These are phyloP conservation scores for Meteorus cinctellus DNA, from an alignment of 2,888 invertebrate species.

Conservation along the genomic window DNA sequence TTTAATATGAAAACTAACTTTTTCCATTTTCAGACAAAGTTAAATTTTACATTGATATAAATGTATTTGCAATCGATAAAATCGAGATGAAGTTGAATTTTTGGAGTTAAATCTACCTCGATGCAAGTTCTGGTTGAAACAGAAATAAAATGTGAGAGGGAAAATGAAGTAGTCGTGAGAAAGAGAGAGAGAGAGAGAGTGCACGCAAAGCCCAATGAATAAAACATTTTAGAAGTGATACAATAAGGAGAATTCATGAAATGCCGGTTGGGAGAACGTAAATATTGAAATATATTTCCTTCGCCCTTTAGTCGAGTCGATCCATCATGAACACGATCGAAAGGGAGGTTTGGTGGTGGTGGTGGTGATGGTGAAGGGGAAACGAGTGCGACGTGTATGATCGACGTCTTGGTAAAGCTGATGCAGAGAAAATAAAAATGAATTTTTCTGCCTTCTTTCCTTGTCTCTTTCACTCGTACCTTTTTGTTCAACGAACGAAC, in stretches of 20 bases:
- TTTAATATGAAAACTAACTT: conserved; percentile 1
- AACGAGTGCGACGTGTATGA: conserved; percentile 44
- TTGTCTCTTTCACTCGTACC: not conserved
- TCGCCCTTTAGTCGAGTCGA: conserved; percentile 42
- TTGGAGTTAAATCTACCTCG: not conserved
- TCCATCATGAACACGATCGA: conserved; percentile 45
- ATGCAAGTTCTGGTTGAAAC: conserved; percentile 1
- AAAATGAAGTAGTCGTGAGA: not conserved
- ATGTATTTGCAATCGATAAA: conserved; percentile 18
- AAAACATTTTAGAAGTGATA: conserved; percentile 33
- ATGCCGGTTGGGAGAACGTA: conserved; percentile 36
- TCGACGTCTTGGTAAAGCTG: conserved; percentile 40
- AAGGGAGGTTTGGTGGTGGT: conserved; percentile 17
- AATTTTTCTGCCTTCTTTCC: conserved; percentile 8
- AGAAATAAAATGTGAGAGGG: conserved; percentile 15
- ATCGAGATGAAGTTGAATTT: conserved; percentile 14
- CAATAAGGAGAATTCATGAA: conserved; percentile 26
- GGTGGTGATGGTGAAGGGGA: conserved; percentile 26
- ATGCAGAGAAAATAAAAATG: conserved; percentile 36
- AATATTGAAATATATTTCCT: conserved; percentile 50
- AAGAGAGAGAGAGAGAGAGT: not conserved
- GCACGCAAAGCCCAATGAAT: conserved; percentile 20
- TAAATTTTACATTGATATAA: conserved; percentile 25
- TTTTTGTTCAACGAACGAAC: conserved; percentile 29
- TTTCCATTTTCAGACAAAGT: not conserved